Conservation (phyloP, 1,140 invertebrate species). For the Eriosoma lanigerum region DNA sequence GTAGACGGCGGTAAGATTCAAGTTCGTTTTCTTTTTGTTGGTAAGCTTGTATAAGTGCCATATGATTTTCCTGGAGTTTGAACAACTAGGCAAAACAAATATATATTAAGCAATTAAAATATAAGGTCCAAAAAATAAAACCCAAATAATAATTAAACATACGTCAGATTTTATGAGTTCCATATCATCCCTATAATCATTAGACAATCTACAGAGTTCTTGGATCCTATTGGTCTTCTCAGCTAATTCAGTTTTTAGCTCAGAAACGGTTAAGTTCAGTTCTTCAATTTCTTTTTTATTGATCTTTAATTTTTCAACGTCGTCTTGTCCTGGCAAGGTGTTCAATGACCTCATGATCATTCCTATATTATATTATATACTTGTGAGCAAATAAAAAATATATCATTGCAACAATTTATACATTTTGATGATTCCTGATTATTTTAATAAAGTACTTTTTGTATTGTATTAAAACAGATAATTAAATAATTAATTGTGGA, state of each 20-base stretch:
- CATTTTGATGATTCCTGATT: too few relatives aligned
- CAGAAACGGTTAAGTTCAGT: neutral
- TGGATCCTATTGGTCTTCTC: conserved; percentile 35
- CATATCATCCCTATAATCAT: conserved; percentile 20
- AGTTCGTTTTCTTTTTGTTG: conserved; percentile 35
- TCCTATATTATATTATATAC: neutral
- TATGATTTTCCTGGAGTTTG: conserved; percentile 36
- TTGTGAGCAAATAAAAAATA: too few relatives aligned
- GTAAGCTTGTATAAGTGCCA: conserved; percentile 32
- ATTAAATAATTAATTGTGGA: too few relatives aligned
- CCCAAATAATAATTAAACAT: neutral
- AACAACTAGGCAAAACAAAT: conserved; percentile 1
- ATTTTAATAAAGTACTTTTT: too few relatives aligned
- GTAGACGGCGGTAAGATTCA: conserved; percentile 31
- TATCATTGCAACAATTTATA: too few relatives aligned
- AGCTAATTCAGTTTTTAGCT: conserved; percentile 21
- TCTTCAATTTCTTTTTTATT: conserved; percentile 33
- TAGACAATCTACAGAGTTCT: conserved; percentile 22
- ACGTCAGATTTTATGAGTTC: conserved; percentile 37
- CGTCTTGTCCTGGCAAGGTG: conserved; percentile 21
- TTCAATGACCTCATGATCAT: conserved; percentile 39
- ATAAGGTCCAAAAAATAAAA: neutral
- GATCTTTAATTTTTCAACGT: conserved; percentile 3
- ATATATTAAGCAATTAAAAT: too few relatives aligned
- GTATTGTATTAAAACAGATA: too few relatives aligned